Conservation (phyloP, 2,888 invertebrate species). For the Candidula unifasciata region DNA sequence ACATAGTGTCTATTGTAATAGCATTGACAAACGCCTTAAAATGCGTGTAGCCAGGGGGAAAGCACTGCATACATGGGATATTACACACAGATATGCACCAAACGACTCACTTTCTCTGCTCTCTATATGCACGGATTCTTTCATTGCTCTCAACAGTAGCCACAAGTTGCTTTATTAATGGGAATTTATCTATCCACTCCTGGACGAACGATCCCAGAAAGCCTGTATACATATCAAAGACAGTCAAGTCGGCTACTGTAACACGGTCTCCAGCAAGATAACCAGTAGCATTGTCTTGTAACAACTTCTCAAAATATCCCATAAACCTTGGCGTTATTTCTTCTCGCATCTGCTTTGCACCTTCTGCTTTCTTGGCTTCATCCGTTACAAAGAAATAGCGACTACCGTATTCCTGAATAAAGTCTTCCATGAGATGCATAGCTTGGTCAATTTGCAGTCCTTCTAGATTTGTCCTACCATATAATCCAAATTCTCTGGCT, state of each 20-base stretch:
- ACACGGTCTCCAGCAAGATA: slow-evolving; percentile 25
- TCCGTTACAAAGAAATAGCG: slow-evolving; percentile 27
- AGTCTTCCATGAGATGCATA: slow-evolving; percentile 52
- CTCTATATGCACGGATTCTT: slow-evolving; percentile 24
- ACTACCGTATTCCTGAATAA: slow-evolving; percentile 5
- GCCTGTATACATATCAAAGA: slow-evolving; percentile 34
- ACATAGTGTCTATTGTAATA: too few relatives aligned
- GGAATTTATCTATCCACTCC: slow-evolving; percentile 20
- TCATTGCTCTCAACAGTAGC: slow-evolving; percentile 8
- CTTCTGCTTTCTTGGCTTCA: slow-evolving; percentile 23
- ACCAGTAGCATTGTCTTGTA: slow-evolving; percentile 27
- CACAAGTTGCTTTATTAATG: slow-evolving; percentile 27
- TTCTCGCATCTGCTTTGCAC: slow-evolving; percentile 13
- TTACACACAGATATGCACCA: too few relatives aligned
- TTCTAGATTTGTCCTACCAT: slow-evolving; percentile 52
- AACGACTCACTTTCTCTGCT: neutral
- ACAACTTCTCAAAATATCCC: slow-evolving; percentile 26
- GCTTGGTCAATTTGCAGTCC: slow-evolving; percentile 53
- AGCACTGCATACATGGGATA: too few relatives aligned
- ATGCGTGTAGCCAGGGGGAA: too few relatives aligned
- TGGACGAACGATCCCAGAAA: slow-evolving; percentile 5
- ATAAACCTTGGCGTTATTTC: slow-evolving; percentile 25
- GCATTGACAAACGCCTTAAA: too few relatives aligned
- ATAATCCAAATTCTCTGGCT: slow-evolving; percentile 50
- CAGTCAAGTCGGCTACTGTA: slow-evolving; percentile 19